These are phyloP conservation scores for Calidris pygmaea DNA, from an alignment of 2,113 vertebrate species.

Conservation along the genomic window DNA sequence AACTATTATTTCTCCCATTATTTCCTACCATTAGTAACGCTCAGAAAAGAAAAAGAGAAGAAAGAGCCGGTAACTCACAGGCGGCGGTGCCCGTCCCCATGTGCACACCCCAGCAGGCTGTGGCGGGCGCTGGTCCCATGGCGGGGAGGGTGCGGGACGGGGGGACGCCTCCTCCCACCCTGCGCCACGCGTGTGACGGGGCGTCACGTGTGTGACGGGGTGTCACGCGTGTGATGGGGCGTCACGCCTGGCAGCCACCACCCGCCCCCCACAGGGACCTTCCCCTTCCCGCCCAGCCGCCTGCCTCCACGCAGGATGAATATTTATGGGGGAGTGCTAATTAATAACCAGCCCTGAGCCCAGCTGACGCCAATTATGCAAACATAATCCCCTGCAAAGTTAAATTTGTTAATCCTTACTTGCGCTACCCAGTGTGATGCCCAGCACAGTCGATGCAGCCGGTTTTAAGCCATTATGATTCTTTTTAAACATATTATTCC, in stretches of 20 bases:
- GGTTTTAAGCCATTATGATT: not conserved
- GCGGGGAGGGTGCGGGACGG: not conserved
- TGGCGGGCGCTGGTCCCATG: not conserved
- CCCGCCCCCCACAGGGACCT: not conserved
- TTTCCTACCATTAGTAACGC: fast-evolving
- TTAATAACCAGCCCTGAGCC: not conserved
- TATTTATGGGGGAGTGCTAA: not conserved
- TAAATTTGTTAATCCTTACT: not conserved
- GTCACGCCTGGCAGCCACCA: not conserved
- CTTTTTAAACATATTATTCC: fast-evolving
- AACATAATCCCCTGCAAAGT: not conserved
- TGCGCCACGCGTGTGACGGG: not conserved
- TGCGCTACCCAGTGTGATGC: not conserved
- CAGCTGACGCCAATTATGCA: not conserved
- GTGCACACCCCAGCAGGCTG: not conserved
- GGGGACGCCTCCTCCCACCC: not conserved
- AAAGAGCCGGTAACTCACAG: not conserved
- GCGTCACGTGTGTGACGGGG: no score
- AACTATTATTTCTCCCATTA: not conserved
- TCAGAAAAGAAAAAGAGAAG: not conserved
- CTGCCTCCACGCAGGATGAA: not conserved
- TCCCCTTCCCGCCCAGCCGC: not conserved
- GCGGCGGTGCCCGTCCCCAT: not conserved
- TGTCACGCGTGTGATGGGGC: not conserved
- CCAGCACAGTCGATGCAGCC: not conserved